Percentiles rank a stretch among this genome's conserved stretches.
Evolutionary conservation across 2,888 invertebrate genomes (phyloP).

Genomic region (Plagodis dolabraria): DNA sequence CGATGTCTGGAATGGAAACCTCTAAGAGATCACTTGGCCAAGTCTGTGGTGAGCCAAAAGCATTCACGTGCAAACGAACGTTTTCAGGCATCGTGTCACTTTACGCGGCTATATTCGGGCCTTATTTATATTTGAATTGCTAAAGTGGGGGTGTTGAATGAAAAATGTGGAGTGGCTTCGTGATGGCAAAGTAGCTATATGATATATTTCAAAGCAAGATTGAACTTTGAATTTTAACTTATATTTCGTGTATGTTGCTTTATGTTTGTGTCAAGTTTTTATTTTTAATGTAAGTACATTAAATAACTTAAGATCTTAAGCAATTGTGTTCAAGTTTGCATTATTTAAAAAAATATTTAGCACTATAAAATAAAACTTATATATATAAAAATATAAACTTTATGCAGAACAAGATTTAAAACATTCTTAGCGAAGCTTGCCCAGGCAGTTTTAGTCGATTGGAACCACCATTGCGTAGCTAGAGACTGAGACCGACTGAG

Average conservation of each 20-base stretch:
- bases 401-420: too few relatives aligned
- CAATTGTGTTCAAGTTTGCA: too few relatives aligned
- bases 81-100: slow-evolving; percentile 24
- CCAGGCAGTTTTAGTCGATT: too few relatives aligned
- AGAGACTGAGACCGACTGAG: too few relatives aligned
- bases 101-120: slow-evolving; percentile 15
- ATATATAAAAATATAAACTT: too few relatives aligned
- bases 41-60: slow-evolving; percentile 24
- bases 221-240: background rate
- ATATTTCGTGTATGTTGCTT: background rate
- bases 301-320: too few relatives aligned
- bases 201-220: background rate
- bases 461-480: too few relatives aligned
- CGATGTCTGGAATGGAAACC: slow-evolving; percentile 26
- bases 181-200: background rate
- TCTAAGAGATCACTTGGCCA: slow-evolving; percentile 25
- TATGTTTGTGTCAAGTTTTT: too few relatives aligned
- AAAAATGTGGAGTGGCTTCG: slow-evolving; percentile 11
- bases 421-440: too few relatives aligned
- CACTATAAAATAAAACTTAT: too few relatives aligned
- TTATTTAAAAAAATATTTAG: too few relatives aligned
- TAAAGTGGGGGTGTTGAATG: slow-evolving; percentile 14
- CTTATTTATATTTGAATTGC: slow-evolving; percentile 28
- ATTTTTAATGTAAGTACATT: too few relatives aligned
- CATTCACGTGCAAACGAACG: slow-evolving; percentile 19